A percentile compares a stretch with the other conserved stretches of the same genome.
Evolutionary conservation across 2,797 vertebrate genomes (phyloP).

Genomic region (Caiman crocodilus): DNA sequence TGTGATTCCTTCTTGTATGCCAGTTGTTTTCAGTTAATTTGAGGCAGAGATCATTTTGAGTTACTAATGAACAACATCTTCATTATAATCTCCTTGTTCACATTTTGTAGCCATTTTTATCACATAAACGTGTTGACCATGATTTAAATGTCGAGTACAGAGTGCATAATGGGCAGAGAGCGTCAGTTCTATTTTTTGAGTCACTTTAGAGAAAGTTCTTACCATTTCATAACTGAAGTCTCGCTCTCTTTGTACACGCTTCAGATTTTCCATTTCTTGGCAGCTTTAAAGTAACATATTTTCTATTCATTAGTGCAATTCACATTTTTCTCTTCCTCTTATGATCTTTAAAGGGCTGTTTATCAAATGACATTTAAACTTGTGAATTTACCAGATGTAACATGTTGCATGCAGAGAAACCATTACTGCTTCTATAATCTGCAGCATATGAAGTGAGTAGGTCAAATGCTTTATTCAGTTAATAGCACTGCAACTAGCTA

Average conservation of each 20-base stretch:
- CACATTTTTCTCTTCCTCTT: constrained; percentile 27
- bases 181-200: neutral
- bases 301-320: constrained; percentile 24
- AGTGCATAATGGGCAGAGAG: neutral
- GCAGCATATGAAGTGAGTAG: neutral
- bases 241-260: neutral
- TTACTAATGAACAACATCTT: neutral
- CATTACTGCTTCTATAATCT: neutral
- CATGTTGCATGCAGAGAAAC: neutral
- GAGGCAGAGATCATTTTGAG: neutral
- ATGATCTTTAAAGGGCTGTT: constrained; percentile 13
- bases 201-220: neutral
- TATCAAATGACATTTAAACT: constrained; percentile 36
- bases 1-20: rapidly evolving
- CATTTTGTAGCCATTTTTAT: neutral
- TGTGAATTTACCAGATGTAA: constrained; percentile 10
- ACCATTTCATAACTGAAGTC: neutral
- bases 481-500: neutral
- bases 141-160: neutral
- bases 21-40: rapidly evolving
- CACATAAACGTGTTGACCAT: neutral
- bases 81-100: neutral
- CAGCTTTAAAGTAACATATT: neutral
- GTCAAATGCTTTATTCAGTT: neutral
- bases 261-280: neutral